These are phyloP conservation scores for Parasteatoda lunata DNA, from an alignment of 2,888 invertebrate genomes.

Conservation along the genomic window DNA sequence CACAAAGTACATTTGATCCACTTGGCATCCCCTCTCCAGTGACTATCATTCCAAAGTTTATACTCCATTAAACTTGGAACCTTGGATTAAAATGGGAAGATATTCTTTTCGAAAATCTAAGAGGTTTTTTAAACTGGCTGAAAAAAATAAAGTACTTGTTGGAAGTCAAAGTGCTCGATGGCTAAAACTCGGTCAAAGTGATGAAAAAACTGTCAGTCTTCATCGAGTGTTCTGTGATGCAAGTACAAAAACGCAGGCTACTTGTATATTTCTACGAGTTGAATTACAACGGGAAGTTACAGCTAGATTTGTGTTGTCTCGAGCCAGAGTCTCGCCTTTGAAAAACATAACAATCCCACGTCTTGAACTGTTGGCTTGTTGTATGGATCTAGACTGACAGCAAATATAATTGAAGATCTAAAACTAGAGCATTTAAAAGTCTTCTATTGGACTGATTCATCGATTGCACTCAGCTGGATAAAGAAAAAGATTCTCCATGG, in stretches of 20 bases:
- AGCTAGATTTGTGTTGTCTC: neutral
- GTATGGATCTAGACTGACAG: neutral
- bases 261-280: conserved; percentile 13
- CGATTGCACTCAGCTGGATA: conserved; percentile 69
- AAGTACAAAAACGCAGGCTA: neutral
- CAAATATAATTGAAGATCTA: neutral
- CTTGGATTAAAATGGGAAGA: conserved; percentile 8
- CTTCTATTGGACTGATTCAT: conserved; percentile 8
- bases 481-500: conserved; percentile 68
- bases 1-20: conserved; percentile 15
- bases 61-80: conserved; percentile 19
- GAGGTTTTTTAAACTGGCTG: neutral
- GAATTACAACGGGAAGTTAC: neutral
- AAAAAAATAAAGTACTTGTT: neutral
- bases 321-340: conserved; percentile 6
- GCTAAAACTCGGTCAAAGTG: neutral
- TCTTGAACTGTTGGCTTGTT: neutral
- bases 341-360: conserved; percentile 5
- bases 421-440: neutral
- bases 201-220: neutral
- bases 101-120: neutral
- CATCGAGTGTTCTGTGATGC: conserved; percentile 24
- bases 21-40: neutral
- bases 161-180: neutral
- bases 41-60: conserved; percentile 13